Conservation (phyloP, 2,797 vertebrate species). For the Acanthornis magna region DNA sequence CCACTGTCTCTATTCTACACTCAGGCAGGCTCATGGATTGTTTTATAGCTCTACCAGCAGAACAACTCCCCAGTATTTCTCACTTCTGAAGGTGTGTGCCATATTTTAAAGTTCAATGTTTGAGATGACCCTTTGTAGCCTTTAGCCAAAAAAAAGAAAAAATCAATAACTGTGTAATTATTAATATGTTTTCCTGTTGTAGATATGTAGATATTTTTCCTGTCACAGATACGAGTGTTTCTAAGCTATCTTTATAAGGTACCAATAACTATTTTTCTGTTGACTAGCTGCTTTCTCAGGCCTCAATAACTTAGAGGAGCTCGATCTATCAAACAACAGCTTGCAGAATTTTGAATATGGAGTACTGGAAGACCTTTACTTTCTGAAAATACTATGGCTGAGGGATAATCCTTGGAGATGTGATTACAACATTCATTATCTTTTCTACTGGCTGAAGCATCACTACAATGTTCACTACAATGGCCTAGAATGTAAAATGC, state of each 20-base stretch:
- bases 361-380: slow-evolving; percentile 94
- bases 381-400: slow-evolving; percentile 86
- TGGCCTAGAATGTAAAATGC: slow-evolving; percentile 87
- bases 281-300: slow-evolving; percentile 88
- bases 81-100: not conserved
- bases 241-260: not conserved
- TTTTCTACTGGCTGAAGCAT: slow-evolving; percentile 96
- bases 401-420: slow-evolving; percentile 95
- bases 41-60: not conserved
- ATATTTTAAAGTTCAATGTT: not conserved
- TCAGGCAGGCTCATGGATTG: not conserved
- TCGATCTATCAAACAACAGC: slow-evolving; percentile 95
- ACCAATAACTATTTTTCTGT: slow-evolving; percentile 37
- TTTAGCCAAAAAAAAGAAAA: not conserved
- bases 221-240: not conserved
- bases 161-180: not conserved
- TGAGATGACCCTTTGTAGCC: not conserved
- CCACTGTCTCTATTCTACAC: not conserved
- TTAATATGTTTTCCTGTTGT: not conserved
- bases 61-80: not conserved
- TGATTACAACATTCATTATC: slow-evolving; percentile 97
- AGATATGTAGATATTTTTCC: not conserved
- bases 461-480: slow-evolving; percentile 86
- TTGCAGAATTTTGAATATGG: slow-evolving; percentile 91
- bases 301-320: slow-evolving; percentile 87